phyloP scores from a whole-genome alignment of 2,888 invertebrate genomes.

The Brachypalpus laphriformis region DNA sequence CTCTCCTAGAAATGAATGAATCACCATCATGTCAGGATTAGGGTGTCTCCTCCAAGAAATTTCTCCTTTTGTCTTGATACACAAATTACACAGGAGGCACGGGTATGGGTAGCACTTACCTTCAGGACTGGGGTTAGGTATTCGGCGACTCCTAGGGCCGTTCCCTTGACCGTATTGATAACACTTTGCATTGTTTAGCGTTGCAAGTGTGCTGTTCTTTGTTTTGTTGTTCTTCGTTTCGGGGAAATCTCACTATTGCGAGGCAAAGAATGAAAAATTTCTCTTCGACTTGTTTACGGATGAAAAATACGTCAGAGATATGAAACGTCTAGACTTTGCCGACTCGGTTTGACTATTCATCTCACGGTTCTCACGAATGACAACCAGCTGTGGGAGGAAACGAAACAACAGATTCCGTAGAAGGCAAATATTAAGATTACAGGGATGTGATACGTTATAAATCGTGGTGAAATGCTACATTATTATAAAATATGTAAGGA shows the following conservation, averaged over 20 bases:
- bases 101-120: slow-evolving; percentile 84
- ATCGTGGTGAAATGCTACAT: background rate
- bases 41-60: slow-evolving; percentile 11
- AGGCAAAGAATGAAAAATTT: slow-evolving; percentile 39
- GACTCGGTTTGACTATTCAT: slow-evolving; percentile 32
- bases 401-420: slow-evolving; percentile 23
- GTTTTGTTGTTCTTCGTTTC: slow-evolving; percentile 25
- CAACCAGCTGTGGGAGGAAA: slow-evolving; percentile 41
- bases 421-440: no score
- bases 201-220: background rate
- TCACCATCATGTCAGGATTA: slow-evolving; percentile 26
- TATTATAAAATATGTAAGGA: no score
- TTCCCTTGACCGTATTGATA: slow-evolving; percentile 97
- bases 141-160: slow-evolving; percentile 97
- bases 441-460: slow-evolving; percentile 5
- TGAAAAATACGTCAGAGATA: slow-evolving; percentile 45
- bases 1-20: slow-evolving; percentile 88
- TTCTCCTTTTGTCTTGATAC: slow-evolving; percentile 6
- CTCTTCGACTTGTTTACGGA: slow-evolving; percentile 65
- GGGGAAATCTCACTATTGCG: slow-evolving; percentile 16
- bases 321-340: slow-evolving; percentile 60
- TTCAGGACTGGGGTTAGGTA: slow-evolving; percentile 97
- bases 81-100: background rate
- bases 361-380: slow-evolving; percentile 30
- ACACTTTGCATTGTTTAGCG: slow-evolving; percentile 92